Conservation (phyloP, 2,113 vertebrate genomes). For the Sterrhoptilus dennistouni region DNA sequence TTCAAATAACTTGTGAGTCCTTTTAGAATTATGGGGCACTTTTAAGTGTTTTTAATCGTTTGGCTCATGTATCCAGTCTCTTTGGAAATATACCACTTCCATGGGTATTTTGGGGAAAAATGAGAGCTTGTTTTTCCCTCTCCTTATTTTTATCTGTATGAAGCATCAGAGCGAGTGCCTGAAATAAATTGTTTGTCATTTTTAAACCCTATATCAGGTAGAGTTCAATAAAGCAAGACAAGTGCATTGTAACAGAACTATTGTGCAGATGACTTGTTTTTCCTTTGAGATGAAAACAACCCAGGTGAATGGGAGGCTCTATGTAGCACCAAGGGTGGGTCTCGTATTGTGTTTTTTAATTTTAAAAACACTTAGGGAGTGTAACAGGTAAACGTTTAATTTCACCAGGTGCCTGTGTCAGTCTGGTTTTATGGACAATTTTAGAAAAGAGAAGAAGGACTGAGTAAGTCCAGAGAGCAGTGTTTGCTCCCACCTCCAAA, state of each 20-base stretch:
- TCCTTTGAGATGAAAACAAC: neutral
- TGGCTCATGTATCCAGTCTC: neutral
- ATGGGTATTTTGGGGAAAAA: neutral
- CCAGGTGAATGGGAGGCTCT: neutral
- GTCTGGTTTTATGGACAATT: neutral
- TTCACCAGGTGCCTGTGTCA: neutral
- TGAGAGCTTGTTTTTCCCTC: neutral
- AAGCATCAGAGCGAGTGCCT: neutral
- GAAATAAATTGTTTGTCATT: neutral
- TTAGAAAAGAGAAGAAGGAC: neutral
- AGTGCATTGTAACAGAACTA: neutral
- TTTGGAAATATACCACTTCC: neutral
- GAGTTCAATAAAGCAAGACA: neutral
- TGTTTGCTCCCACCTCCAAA: neutral
- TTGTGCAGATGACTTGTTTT: neutral
- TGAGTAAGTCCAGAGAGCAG: neutral
- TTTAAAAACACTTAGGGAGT: neutral
- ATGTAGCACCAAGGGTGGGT: neutral
- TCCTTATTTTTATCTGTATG: neutral
- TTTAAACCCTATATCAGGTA: neutral
- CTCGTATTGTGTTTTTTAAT: neutral
- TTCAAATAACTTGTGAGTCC: neutral
- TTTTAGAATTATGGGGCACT: neutral
- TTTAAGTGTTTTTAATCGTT: neutral
- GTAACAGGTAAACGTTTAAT: neutral